Base-by-base conservation (phyloP, 2,797 vertebrate genomes). In the Danio jaintianensis region DNA sequence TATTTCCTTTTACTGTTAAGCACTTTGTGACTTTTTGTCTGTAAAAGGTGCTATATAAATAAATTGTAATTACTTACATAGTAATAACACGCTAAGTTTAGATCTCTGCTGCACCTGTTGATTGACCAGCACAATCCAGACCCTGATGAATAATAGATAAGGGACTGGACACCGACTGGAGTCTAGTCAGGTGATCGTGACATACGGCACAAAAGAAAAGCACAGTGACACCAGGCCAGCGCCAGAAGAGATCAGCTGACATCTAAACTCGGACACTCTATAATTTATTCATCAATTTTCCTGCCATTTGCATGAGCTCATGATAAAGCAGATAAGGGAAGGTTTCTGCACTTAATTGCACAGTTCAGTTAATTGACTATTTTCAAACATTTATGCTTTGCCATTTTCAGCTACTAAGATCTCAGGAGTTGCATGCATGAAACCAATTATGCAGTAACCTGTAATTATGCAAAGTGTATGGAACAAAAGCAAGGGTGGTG, bases 281-380 rank as follows among this genome's bases (percentile, higher is more conserved):
- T 87, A 47, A 84, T 80, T 87, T 85, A 87, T 87, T 87, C 53
- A 87, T 85, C 1, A 10, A 83, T 86, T 85, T 87, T 86, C 85
- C 81, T 82, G 66, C 53, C 29, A 66, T 74, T 66, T 78, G 59
- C 52, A 82, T 61, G 50, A 6, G 18, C 18, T 36, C 47, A 58
- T 5, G 16, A 18, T 36, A 20, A 55, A 15, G 38, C 2, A 0
- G 22, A 72, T 59, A 75, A 70, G 56, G 7, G n/a, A 47, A 50
- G 43, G 13, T 63, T 53, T 72, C 62, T 43, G 36, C 47, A 43
- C 38, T 55, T 45, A 55, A 16, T 50, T 16, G 11, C 18, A 63
- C 29, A 53, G 16, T 38, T 36, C 38, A 16, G 9, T 18, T 0
- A 64, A 20, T 64, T 20, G 5, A 15, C 12, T 18, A 1, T 0